phyloP scores from a whole-genome alignment of 2,113 vertebrate species.

The Corythoichthys haematopterus region DNA sequence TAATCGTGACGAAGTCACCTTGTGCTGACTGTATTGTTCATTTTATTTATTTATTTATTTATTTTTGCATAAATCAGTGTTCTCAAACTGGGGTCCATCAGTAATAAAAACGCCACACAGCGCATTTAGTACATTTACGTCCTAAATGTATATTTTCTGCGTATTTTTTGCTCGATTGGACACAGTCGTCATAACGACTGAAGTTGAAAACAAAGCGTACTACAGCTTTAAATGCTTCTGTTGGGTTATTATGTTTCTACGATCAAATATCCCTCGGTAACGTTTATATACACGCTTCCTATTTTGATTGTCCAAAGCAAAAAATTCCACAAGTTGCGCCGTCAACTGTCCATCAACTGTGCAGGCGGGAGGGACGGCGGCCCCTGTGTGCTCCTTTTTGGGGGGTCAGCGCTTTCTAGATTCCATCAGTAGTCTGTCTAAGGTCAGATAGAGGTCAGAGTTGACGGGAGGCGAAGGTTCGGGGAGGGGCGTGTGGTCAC shows the following conservation, averaged over 20 bases:
- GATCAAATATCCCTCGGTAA: conserved; percentile 28
- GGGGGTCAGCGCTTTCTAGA: conserved; percentile 43
- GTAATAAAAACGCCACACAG: too few species aligned
- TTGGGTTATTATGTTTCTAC: conserved; percentile 29
- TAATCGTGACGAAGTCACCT: neutral
- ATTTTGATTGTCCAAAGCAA: conserved; percentile 60
- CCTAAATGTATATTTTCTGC: too few species aligned
- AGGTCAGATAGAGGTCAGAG: conserved; percentile 48
- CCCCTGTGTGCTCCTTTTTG: conserved; percentile 40
- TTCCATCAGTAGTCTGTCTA: conserved; percentile 63
- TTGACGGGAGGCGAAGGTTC: conserved; percentile 13
- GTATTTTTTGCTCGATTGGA: too few species aligned
- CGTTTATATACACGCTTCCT: conserved; percentile 16
- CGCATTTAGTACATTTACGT: too few species aligned
- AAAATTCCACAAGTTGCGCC: neutral
- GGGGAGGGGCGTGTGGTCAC: conserved; percentile 38
- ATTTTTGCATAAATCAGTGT: neutral
- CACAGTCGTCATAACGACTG: neutral
- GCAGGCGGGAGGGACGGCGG: conserved; percentile 13
- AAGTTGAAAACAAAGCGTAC: neutral
- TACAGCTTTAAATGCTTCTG: conserved; percentile 50
- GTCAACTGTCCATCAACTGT: conserved; percentile 24
- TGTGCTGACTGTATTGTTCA: neutral
- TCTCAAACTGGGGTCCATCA: too few species aligned
- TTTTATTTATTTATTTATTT: too few species aligned